Base-by-base conservation (phyloP, 1,140 invertebrate species). In the Nixonia krombeini region DNA sequence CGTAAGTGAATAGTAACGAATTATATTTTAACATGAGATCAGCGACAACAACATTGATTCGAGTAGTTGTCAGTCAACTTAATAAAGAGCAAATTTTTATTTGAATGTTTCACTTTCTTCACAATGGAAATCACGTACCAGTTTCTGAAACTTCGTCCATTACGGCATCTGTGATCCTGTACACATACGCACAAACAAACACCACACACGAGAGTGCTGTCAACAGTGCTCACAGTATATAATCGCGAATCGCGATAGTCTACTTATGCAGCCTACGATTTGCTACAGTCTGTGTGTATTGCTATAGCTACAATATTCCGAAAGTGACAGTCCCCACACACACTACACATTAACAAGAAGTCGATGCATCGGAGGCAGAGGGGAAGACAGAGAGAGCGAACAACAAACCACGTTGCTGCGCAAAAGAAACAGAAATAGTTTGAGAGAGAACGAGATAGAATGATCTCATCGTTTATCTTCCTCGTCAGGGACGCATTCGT, bases 71-170 rank as follows among this genome's bases (percentile, higher is more conserved):
- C 51, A 25, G 37, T 25, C 2, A 9, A 38, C 31, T 10, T 12
- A 3, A 29, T 23, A 0, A 12, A 10, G 10, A 5, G 21, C 5
- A 16, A 17, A 21, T 41, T 42, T 40, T 6, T 10, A 29, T 21
- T 10, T 35, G 9, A 35, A 46, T 10, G 28, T 18, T 17, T 44
- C 23, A 38, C 12, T 4, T 16, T 12, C n/a, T 17, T 13, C 2
- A 16, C 7, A 5, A 40, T 26, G 23, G 9, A 47, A 25, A 49
- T 61, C 53, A 78, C 79, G 38, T 80, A 83, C 80, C 81, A 57
- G 76, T 81, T 42, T 62, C 73, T 44, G 71, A 72, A 55, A 71
- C 68, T 73, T 79, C 73, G 61, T 83, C 80, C 80, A 82, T 83
- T 71, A 80, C 73, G 65, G 78, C 74, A 81, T 76, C 61, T 73